Evolutionary conservation across 2,113 vertebrate genomes (phyloP), one percentile per base, ranked within the genome.

Genomic region (Ctenodactylus gundi): DNA sequence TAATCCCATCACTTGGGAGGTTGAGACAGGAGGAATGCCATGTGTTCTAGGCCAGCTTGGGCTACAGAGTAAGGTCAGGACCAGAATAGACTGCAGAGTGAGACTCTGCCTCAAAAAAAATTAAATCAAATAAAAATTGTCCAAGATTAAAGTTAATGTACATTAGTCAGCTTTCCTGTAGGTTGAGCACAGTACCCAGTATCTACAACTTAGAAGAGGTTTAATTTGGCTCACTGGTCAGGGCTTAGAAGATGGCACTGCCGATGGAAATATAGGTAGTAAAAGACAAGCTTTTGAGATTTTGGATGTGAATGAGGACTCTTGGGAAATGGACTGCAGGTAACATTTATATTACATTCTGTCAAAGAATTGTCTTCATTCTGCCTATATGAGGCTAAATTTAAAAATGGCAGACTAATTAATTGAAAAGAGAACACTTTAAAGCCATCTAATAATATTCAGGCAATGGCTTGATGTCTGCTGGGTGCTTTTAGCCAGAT

Each of bases 111-210:
- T n/a, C n/a, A n/a, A n/a, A n/a, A n/a, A n/a, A n/a, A n/a, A n/a
- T n/a, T n/a, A n/a, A n/a, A n/a, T n/a, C n/a, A n/a, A n/a, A n/a
- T n/a, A n/a, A 34, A 93, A 91, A 44, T 62, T 77, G 3, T 27
- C 31, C 10, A 68, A 90, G 58, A 73, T 91, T 90, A 93, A 94
- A 85, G 75, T 44, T 55, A 88, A 57, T 62, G 27, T 75, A 49
- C 49, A 49, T 46, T 49, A 73, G 27, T 31, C 3, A 73, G 44
- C 44, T 46, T 46, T 49, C 41, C 14, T 73, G 18, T 73, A 49
- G 27, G 27, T 75, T 7, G 25, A 73, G 31, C 27, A 31, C 2
- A 31, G 20, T 49, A 75, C 27, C 18, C 20, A 15, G 34, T 34
- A 44, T 46, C 34, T 3, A 34, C 44, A 51, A 51, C 15, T 75